phyloP scores from a whole-genome alignment of 2,113 vertebrate genomes.

The Bufo gargarizans region DNA sequence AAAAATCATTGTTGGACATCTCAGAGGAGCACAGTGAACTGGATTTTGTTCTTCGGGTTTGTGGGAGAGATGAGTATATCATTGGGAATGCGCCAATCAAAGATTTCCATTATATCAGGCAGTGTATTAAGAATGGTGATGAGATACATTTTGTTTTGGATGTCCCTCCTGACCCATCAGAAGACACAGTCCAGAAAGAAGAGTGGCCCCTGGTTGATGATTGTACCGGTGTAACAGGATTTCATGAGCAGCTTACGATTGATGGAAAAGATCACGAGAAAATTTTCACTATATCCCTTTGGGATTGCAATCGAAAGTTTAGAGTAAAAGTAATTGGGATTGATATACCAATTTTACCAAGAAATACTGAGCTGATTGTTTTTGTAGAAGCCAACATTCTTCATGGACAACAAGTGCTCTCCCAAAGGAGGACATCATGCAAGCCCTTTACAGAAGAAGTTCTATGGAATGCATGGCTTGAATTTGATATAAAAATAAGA shows the following conservation, averaged over 20 bases:
- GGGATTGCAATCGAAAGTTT: conserved; percentile 96
- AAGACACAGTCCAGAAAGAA: conserved; percentile 89
- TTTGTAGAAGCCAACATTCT: conserved; percentile 96
- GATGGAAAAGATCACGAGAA: conserved; percentile 93
- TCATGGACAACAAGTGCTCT: conserved; percentile 92
- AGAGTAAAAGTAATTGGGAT: conserved; percentile 93
- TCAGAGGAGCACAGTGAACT: conserved; percentile 81
- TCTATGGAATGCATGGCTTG: conserved; percentile 95
- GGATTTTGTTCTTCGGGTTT: conserved; percentile 91
- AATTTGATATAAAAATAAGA: conserved; percentile 93
- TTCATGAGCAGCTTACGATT: conserved; percentile 95
- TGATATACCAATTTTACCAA: conserved; percentile 89
- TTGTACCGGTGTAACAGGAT: conserved; percentile 93
- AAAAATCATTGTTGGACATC: conserved; percentile 87
- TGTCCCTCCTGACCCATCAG: conserved; percentile 77
- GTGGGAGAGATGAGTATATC: conserved; percentile 94
- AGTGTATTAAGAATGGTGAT: conserved; percentile 91
- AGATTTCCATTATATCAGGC: conserved; percentile 93
- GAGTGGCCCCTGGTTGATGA: conserved; percentile 97
- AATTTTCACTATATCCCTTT: conserved; percentile 96
- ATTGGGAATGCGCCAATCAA: conserved; percentile 86
- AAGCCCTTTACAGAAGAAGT: conserved; percentile 94
- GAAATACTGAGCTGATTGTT: conserved; percentile 86
- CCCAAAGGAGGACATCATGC: conserved; percentile 85
- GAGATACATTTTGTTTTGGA: conserved; percentile 94